phyloP scores from a whole-genome alignment of 1,140 invertebrate genomes.

The Aphaenogaster ashmeadi region DNA sequence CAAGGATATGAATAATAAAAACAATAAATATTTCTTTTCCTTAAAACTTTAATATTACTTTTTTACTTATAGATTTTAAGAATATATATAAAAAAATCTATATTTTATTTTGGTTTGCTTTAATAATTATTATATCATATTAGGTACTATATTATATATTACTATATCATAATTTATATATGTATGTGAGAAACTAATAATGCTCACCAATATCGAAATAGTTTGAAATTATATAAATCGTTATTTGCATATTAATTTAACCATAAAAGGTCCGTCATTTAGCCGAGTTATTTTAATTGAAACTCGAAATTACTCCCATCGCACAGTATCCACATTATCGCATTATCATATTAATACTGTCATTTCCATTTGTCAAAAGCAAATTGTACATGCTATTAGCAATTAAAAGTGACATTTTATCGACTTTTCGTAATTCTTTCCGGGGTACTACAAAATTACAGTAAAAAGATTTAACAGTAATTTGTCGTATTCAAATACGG shows the following conservation, averaged over 20 bases:
- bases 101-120: not conserved
- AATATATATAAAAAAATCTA: not conserved
- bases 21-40: not conserved
- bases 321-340: slow-evolving; percentile 61
- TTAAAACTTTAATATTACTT: not conserved
- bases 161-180: not conserved
- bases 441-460: not conserved
- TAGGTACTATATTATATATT: not conserved
- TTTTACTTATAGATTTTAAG: not conserved
- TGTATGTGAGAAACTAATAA: not conserved
- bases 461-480: not conserved
- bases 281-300: slow-evolving; percentile 65
- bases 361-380: slow-evolving; percentile 46
- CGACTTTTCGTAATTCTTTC: not conserved
- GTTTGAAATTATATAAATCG: slow-evolving; percentile 11
- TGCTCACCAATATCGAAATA: slow-evolving; percentile 31
- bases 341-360: slow-evolving; percentile 66
- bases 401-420: slow-evolving; percentile 20
- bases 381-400: slow-evolving; percentile 42
- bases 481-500: not conserved
- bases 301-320: slow-evolving; percentile 70
- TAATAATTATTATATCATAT: not conserved
- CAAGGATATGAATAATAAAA: not conserved
- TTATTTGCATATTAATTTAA: slow-evolving; percentile 68
- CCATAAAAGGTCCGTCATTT: slow-evolving; percentile 41